Conservation (phyloP, 53 echinoderm and acorn worm genomes). For the Mesocentrotus franciscanus region DNA sequence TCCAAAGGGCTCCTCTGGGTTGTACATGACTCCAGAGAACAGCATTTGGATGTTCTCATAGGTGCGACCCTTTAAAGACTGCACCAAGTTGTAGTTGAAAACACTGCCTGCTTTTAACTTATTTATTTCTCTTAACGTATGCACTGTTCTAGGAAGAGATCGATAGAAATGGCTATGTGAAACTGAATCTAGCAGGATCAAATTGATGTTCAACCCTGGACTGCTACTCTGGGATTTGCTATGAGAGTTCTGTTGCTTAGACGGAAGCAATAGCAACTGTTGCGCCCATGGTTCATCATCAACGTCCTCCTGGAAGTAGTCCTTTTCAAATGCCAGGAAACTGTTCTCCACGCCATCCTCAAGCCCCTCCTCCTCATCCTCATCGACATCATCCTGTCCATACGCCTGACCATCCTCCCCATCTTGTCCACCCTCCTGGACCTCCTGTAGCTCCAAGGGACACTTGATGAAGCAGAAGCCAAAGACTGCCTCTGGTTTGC, state of each 20-base stretch:
- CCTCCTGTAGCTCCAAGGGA: slow-evolving; percentile 41
- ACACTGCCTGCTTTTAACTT: slow-evolving; percentile 60
- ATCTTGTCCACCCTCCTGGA: slow-evolving; percentile 37
- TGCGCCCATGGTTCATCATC: slow-evolving; percentile 58
- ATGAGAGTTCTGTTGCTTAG: not conserved
- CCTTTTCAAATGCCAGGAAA: slow-evolving; percentile 53
- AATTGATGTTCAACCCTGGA: slow-evolving; percentile 76
- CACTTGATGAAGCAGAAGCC: slow-evolving; percentile 67
- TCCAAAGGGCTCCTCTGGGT: slow-evolving; percentile 72
- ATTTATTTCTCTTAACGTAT: slow-evolving; percentile 67
- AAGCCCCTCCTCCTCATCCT: not conserved
- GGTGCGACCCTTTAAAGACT: slow-evolving; percentile 88
- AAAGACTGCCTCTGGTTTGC: slow-evolving; percentile 60
- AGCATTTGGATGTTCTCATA: slow-evolving; percentile 83
- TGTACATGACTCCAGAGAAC: slow-evolving; percentile 79
- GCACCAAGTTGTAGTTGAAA: slow-evolving; percentile 83
- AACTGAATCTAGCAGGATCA: slow-evolving; percentile 86
- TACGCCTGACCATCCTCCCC: not conserved
- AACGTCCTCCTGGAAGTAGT: slow-evolving; percentile 38
- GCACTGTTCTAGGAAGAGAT: slow-evolving; percentile 77
- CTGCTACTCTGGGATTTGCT: not conserved
- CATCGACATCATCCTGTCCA: not conserved
- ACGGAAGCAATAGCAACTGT: slow-evolving; percentile 55
- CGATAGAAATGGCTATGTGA: slow-evolving; percentile 91
- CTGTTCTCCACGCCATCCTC: slow-evolving; percentile 49